Evolutionary conservation across 1,140 invertebrate genomes (phyloP).

Genomic region (Grapholita molesta): DNA sequence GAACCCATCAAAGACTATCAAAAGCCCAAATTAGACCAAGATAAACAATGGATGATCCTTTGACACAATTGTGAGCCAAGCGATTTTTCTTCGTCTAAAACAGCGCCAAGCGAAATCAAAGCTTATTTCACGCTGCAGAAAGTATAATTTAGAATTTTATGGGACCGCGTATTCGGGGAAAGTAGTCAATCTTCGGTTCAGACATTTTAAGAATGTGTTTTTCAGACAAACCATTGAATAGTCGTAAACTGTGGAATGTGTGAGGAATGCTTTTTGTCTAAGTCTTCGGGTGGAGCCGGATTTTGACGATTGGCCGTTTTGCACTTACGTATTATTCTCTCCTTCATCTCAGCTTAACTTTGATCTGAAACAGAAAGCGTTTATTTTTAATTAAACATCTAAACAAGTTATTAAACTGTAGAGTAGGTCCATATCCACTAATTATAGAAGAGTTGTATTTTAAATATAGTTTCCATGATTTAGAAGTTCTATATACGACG

Average conservation of each 20-base stretch:
- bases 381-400: slow-evolving; percentile 10
- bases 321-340: slow-evolving; percentile 47
- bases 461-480: background rate
- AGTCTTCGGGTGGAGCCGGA: slow-evolving; percentile 8
- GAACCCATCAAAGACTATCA: slow-evolving; percentile 35
- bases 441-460: background rate
- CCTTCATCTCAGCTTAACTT: slow-evolving; percentile 52
- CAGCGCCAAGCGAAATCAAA: background rate
- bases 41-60: slow-evolving; percentile 35
- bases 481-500: too few relatives aligned
- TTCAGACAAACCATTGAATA: slow-evolving; percentile 21
- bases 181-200: slow-evolving; percentile 7
- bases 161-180: background rate
- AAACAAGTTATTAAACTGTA: background rate
- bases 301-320: slow-evolving; percentile 1
- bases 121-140: background rate
- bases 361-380: slow-evolving; percentile 43
- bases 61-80: slow-evolving; percentile 38
- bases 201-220: slow-evolving; percentile 15
- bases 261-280: slow-evolving; percentile 24
- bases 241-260: slow-evolving; percentile 24
- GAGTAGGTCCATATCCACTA: background rate
- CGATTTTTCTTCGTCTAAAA: background rate
- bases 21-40: slow-evolving; percentile 32
- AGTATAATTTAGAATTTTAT: background rate